Base-by-base conservation (phyloP, 1,140 invertebrate species). In the Amphibalanus amphitrite region DNA sequence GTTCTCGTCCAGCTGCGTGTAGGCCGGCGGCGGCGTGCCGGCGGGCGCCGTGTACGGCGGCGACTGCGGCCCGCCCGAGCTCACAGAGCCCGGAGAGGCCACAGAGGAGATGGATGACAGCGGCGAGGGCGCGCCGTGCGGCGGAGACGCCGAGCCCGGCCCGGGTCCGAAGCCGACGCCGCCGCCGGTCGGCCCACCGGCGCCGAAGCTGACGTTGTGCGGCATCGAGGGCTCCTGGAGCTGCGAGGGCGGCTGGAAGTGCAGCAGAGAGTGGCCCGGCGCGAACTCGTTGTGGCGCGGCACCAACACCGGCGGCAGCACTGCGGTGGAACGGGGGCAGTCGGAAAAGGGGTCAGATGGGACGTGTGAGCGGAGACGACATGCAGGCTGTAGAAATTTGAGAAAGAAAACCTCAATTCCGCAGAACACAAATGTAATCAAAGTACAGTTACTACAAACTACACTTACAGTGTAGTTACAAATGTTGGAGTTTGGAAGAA, bases 261-360 rank as follows among this genome's bases (percentile, higher is more conserved):
- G 90, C 74, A 94, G 81, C 77, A 94, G 80, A 28, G 91, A 90
- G 80, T 93, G 91, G 0, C 91, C 90, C 0, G 93, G 91, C 3
- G 94, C 91, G 81, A 90, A 97, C 81, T 98, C 95, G 72, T 91
- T 95, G 81, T 97, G 92, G 72, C 96, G 84, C 69, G 95, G 95
- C 38, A 98, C 95, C 69, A 98, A 80, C 33, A 98, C 95, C 3
- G 96, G 95, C 26, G 95, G 95, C 76, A 98, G 82, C 20, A 98
- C 93, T 85, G 80, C 69, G 80, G 80, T n/a, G n/a, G n/a, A n/a
- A n/a, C n/a, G n/a, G 75, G 71, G 74, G 71, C 69, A 23, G 47
- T 13, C 10, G 47, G n/a, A n/a, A n/a, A n/a, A n/a, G n/a, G n/a
- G n/a, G n/a, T n/a, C n/a, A n/a, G n/a, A n/a, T n/a, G n/a, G n/a